These are phyloP conservation scores for Lysiphlebus fabarum DNA, from an alignment of 1,140 invertebrate genomes.

Conservation along the genomic window DNA sequence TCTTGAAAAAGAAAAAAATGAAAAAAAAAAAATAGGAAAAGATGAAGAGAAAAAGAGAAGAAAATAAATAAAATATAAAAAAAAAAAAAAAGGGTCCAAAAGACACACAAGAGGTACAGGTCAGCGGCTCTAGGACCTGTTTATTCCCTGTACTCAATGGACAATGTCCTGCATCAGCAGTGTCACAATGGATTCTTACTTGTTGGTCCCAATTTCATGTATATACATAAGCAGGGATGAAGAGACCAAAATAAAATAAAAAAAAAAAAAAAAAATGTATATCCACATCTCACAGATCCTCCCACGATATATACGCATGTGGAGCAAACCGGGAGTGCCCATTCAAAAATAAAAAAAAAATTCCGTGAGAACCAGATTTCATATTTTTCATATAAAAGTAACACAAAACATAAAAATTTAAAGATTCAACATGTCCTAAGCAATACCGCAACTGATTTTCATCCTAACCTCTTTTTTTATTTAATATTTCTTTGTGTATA, in stretches of 20 bases:
- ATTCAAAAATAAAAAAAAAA: constrained; percentile 37
- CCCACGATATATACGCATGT: constrained; percentile 53
- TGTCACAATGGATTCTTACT: constrained; percentile 28
- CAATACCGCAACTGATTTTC: too few relatives aligned
- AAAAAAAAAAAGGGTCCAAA: too few relatives aligned
- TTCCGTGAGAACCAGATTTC: constrained; percentile 56
- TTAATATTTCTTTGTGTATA: too few relatives aligned
- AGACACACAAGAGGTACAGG: constrained; percentile 44
- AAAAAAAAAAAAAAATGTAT: too few relatives aligned
- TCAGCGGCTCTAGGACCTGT: constrained; percentile 52
- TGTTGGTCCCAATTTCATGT: too few relatives aligned
- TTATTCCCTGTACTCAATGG: constrained; percentile 46
- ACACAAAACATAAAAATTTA: neutral
- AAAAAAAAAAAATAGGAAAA: too few relatives aligned
- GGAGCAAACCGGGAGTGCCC: constrained; percentile 37
- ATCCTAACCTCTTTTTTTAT: too few relatives aligned
- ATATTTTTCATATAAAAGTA: constrained; percentile 51
- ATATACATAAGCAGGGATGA: too few relatives aligned
- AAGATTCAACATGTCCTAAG: too few relatives aligned
- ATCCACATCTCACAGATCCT: constrained; percentile 42
- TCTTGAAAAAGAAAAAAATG: constrained; percentile 28
- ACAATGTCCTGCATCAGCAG: constrained; percentile 50
- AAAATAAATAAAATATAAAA: too few relatives aligned
- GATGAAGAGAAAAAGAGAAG: too few relatives aligned
- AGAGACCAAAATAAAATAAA: too few relatives aligned